A percentile compares a stretch with the other conserved stretches of the same genome.
Evolutionary conservation across 2,797 vertebrate species (phyloP).

Genomic region (Taenioides sp.): DNA sequence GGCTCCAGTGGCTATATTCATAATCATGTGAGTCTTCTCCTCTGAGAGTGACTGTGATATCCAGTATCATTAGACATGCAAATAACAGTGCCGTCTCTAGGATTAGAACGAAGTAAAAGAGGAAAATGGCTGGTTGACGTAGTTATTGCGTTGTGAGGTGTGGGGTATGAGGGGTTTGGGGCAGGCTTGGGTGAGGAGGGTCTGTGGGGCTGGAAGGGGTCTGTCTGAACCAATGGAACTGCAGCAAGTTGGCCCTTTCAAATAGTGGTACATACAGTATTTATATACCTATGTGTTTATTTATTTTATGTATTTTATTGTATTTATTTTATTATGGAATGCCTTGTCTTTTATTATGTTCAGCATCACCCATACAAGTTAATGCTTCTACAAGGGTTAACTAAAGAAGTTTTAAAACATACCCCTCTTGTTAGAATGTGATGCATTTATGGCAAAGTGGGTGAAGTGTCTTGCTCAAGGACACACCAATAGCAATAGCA

Average conservation of each 20-base stretch:
- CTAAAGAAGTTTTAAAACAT: too few relatives aligned
- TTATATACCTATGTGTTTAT: too few relatives aligned
- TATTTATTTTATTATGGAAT: too few relatives aligned
- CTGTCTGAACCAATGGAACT: conserved; percentile 61
- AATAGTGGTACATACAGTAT: background rate
- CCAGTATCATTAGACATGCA: conserved; percentile 79
- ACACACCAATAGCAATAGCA: background rate
- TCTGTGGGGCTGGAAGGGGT: conserved; percentile 38
- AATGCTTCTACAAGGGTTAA: too few relatives aligned
- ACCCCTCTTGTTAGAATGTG: too few relatives aligned
- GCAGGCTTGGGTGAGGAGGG: conserved; percentile 55
- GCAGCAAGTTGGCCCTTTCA: background rate
- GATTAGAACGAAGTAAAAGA: conserved; percentile 65
- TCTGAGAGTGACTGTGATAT: conserved; percentile 64
- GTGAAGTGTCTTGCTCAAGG: background rate
- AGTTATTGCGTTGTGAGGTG: conserved; percentile 70
- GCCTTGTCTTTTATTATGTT: too few relatives aligned
- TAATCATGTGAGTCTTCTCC: conserved; percentile 68
- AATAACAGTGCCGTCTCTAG: conserved; percentile 76
- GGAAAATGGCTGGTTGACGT: conserved; percentile 75
- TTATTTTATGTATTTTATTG: too few relatives aligned
- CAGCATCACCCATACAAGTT: too few relatives aligned
- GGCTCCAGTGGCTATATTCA: conserved; percentile 65
- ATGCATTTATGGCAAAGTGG: background rate
- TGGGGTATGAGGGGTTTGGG: conserved; percentile 63